Conservation (phyloP, 2,888 invertebrate species). For the Chromoteleia sp. region DNA sequence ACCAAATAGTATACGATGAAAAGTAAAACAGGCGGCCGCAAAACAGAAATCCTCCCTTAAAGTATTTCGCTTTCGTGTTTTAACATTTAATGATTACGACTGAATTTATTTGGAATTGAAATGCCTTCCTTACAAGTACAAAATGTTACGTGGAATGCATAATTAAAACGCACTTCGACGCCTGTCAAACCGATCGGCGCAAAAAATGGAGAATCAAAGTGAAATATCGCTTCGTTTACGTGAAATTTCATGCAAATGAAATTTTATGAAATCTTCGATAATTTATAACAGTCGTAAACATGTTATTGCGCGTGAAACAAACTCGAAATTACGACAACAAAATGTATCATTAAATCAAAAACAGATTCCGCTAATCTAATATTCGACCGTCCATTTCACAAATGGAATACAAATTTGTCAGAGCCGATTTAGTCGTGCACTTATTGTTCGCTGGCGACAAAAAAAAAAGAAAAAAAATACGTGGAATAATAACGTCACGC, state of each 20-base stretch:
- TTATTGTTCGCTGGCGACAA: conserved; percentile 21
- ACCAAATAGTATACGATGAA: too few species aligned
- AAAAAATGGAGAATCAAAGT: conserved; percentile 46
- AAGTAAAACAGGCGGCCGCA: too few species aligned
- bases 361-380: conserved; percentile 54
- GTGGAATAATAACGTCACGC: conserved; percentile 3
- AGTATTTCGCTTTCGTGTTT: not conserved
- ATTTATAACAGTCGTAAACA: conserved; percentile 56
- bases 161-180: conserved; percentile 57
- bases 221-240: conserved; percentile 35
- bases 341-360: conserved; percentile 52
- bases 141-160: conserved; percentile 59
- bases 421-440: conserved; percentile 27
- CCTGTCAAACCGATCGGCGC: conserved; percentile 43
- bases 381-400: conserved; percentile 48
- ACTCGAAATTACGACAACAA: conserved; percentile 20
- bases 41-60: too few species aligned
- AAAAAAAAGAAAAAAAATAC: conserved; percentile 9
- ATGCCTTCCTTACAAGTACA: conserved; percentile 39
- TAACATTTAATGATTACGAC: conserved; percentile 28
- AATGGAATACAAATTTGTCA: conserved; percentile 57
- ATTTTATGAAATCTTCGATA: conserved; percentile 55
- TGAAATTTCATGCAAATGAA: conserved; percentile 54
- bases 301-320: conserved; percentile 52
- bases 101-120: conserved; percentile 45